Percentiles rank a stretch among this genome's conserved stretches.
These are phyloP conservation scores for Muricea muricata DNA, from an alignment of 92 coral and sea anemone species.

Conservation along the genomic window DNA sequence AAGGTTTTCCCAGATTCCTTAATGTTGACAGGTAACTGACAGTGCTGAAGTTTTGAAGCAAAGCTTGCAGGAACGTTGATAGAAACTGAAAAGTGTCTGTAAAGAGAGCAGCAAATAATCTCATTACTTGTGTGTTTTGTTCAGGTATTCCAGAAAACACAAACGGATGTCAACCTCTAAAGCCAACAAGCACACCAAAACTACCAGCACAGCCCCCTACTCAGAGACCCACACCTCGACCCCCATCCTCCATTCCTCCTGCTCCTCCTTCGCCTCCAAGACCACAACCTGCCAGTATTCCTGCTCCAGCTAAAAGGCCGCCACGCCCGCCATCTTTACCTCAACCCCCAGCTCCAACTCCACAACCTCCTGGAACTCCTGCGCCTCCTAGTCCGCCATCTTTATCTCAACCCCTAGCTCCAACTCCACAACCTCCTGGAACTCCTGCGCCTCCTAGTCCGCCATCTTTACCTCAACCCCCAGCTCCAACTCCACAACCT, in stretches of 20 bases:
- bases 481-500: slow-evolving; percentile 20
- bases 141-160: slow-evolving; percentile 12
- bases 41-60: no score
- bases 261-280: slow-evolving; percentile 20
- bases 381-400: neutral
- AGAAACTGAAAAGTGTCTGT: no score
- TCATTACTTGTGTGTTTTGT: neutral
- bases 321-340: neutral
- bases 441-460: neutral
- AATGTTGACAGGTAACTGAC: slow-evolving; percentile 25
- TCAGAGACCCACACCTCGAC: slow-evolving; percentile 31
- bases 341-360: slow-evolving; percentile 16
- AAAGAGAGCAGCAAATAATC: no score
- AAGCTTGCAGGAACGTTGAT: neutral
- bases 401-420: neutral
- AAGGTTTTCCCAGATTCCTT: slow-evolving; percentile 15
- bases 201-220: neutral
- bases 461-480: slow-evolving; percentile 14
- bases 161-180: slow-evolving; percentile 15
- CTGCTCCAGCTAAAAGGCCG: slow-evolving; percentile 4
- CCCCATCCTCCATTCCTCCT: slow-evolving; percentile 13
- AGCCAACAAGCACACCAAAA: neutral
- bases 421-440: no score
- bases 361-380: neutral
- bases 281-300: neutral